These are phyloP conservation scores for human DNA, from an alignment of 2,113 vertebrate genomes.

Conservation along the genomic window GRCh38 chr5:13410001-13410500, in stretches of 20 bases:
- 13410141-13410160: background rate
- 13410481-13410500: background rate
- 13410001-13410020: background rate
- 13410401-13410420: background rate
- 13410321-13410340: background rate
- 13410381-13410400: background rate
- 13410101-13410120: background rate
- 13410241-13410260: background rate
- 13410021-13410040: background rate
- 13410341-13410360: background rate
- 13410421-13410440: background rate
- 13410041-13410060: background rate
- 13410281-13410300: background rate
- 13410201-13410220: background rate
- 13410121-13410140: background rate
- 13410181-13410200: background rate
- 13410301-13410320: background rate
- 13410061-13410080: background rate
- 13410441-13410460: background rate
- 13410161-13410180: background rate
- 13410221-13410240: background rate
- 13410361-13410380: background rate
- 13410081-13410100: background rate
- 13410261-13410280: background rate
- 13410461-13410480: background rate